Percentiles rank a stretch among this genome's conserved stretches.
phyloP scores from a whole-genome alignment of 2,797 vertebrate species.

The Phyllotis vaccarum region DNA sequence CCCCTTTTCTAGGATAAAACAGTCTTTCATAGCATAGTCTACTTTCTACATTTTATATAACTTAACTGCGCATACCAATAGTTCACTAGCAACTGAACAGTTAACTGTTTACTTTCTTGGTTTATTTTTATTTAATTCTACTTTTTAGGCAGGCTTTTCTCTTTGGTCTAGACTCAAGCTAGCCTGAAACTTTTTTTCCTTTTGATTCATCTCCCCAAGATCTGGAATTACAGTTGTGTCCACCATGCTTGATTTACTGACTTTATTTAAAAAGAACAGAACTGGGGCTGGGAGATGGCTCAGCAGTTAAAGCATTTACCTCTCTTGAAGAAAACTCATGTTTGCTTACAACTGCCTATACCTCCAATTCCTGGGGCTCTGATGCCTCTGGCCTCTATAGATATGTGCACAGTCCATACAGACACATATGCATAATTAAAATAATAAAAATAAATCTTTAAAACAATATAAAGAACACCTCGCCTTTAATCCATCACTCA shows the following conservation, averaged over 20 bases:
- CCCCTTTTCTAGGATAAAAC: slow-evolving; percentile 61
- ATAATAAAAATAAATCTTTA: not conserved
- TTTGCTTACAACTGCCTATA: not conserved
- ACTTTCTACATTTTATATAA: slow-evolving; percentile 51
- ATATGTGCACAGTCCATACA: not conserved
- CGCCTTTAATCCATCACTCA: not conserved
- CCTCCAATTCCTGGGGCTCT: not conserved
- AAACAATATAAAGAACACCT: not conserved
- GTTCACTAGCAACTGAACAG: not conserved
- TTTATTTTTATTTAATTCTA: not conserved
- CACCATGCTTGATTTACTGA: not conserved
- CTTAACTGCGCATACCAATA: not conserved
- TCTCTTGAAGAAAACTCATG: not conserved
- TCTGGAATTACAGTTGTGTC: not conserved
- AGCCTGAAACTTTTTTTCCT: not conserved
- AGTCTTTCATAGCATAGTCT: slow-evolving; percentile 30
- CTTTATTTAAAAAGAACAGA: not conserved
- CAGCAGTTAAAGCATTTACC: not conserved
- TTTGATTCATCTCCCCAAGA: not conserved
- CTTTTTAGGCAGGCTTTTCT: not conserved
- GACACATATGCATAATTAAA: not conserved
- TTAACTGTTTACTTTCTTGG: not conserved
- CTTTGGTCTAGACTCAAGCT: not conserved
- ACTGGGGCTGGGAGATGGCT: not conserved
- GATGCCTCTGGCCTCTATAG: not conserved